phyloP scores from a whole-genome alignment of 2,888 invertebrate species.

The Brachypalpus laphriformis region DNA sequence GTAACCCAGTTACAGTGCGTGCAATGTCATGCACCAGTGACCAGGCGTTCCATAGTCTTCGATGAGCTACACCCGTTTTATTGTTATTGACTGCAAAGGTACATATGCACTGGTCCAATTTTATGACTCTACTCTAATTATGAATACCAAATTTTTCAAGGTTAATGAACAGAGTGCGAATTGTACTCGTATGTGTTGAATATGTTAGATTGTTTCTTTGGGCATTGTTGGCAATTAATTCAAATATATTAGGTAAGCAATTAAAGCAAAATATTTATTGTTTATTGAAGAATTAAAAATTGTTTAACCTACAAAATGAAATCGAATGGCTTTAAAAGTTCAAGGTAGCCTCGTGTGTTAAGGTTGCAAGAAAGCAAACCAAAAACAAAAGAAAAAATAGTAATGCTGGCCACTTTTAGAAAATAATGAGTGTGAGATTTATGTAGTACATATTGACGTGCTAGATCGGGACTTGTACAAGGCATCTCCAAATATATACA shows the following conservation, averaged over 20 bases:
- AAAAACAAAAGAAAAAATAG: background rate
- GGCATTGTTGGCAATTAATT: background rate
- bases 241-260: background rate
- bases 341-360: background rate
- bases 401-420: background rate
- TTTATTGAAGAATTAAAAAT: constrained; percentile 1
- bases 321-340: background rate
- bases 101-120: background rate
- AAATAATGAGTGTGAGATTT: too few relatives aligned
- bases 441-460: too few relatives aligned
- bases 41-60: constrained; percentile 16
- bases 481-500: too few relatives aligned
- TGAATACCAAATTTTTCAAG: constrained; percentile 27
- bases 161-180: constrained; percentile 29
- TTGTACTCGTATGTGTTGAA: background rate
- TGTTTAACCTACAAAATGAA: constrained; percentile 8
- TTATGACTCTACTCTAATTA: background rate
- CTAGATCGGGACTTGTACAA: too few relatives aligned
- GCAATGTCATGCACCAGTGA: constrained; percentile 57
- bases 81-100: background rate
- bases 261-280: background rate
- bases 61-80: background rate
- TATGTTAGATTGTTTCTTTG: background rate
- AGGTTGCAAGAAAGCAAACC: background rate
- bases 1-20: constrained; percentile 61